Conservation (phyloP, 2,797 vertebrate genomes). For the Thamnophis elegans region DNA sequence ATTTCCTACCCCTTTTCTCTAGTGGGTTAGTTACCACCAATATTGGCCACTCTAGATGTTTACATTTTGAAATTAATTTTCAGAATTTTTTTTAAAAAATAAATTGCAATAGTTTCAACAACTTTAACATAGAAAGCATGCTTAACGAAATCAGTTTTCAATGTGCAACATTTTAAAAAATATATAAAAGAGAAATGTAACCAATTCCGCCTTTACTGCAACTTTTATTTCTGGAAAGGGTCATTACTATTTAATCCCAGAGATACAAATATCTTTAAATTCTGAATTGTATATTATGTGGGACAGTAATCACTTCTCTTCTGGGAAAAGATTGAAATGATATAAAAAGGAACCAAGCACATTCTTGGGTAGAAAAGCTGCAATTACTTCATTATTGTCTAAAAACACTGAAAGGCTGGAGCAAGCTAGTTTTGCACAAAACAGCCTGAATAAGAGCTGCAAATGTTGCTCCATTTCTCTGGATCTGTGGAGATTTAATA, state of each 20-base stretch:
- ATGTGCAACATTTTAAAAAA: neutral
- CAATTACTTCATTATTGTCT: neutral
- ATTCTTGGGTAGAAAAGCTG: neutral
- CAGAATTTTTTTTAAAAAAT: neutral
- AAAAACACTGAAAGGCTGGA: neutral
- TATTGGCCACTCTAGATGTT: neutral
- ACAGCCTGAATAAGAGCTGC: neutral
- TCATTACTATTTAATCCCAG: neutral
- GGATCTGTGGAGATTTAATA: neutral
- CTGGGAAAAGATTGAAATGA: neutral
- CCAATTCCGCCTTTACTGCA: neutral
- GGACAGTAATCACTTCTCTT: neutral
- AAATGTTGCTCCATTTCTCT: neutral
- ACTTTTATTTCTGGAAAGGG: neutral
- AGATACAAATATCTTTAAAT: neutral
- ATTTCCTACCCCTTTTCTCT: neutral
- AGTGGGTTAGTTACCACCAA: neutral
- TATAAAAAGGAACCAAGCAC: neutral
- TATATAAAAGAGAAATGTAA: neutral
- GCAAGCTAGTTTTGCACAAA: neutral
- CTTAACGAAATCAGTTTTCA: neutral
- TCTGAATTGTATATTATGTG: neutral
- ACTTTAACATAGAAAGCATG: neutral
- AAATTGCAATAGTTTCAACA: neutral
- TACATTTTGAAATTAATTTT: neutral